Evolutionary conservation across 2,888 invertebrate genomes (phyloP).

Genomic region (Nomada fabriciana): DNA sequence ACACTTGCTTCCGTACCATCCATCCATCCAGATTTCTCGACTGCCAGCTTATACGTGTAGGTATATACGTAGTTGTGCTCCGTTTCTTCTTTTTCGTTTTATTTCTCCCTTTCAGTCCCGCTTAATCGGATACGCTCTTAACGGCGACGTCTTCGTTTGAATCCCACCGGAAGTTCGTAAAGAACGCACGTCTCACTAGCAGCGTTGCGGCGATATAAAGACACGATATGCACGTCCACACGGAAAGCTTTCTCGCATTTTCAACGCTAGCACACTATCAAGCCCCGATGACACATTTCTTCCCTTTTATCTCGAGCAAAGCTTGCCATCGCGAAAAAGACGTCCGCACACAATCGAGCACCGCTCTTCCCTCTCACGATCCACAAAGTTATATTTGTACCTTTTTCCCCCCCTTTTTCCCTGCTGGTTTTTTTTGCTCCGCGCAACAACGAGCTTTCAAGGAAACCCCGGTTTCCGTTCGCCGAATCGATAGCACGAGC

Average conservation of each 20-base stretch:
- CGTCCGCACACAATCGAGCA: not conserved
- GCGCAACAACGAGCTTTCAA: not conserved
- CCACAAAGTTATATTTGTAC: not conserved
- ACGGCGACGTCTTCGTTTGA: conserved; percentile 4
- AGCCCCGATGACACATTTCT: conserved; percentile 23
- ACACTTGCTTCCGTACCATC: conserved; percentile 1
- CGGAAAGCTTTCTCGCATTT: conserved; percentile 5
- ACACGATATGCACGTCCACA: conserved; percentile 2
- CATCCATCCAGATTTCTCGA: not conserved
- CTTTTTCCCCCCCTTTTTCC: not conserved
- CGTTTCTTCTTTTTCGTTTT: not conserved
- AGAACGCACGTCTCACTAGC: not conserved
- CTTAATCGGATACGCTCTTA: conserved; percentile 11
- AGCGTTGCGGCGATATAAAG: not conserved
- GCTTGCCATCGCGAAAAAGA: conserved; percentile 2
- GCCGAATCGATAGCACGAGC: conserved; percentile 12
- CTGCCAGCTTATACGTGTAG: not conserved
- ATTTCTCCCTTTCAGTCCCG: not conserved
- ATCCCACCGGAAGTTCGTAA: conserved; percentile 11
- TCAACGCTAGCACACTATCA: not conserved
- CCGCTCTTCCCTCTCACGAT: no score
- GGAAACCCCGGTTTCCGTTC: conserved; percentile 19
- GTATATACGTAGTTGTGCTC: not conserved
- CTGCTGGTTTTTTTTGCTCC: no score
- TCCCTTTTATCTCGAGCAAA: not conserved